Base-by-base conservation (phyloP, 1,140 invertebrate species). In the Atta texana region DNA sequence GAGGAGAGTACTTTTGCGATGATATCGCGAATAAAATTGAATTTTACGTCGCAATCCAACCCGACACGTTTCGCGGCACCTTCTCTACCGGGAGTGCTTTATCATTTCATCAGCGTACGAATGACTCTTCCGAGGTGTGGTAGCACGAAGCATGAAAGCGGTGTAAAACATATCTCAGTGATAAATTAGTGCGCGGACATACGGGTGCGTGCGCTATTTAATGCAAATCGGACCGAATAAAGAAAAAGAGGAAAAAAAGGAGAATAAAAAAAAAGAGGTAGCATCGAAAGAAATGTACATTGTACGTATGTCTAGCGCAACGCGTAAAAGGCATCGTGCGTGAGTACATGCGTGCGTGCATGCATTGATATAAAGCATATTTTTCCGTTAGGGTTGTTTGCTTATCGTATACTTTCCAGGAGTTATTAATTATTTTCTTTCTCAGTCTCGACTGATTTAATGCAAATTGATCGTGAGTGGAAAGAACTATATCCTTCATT, bases 211-310 rank as follows among this genome's bases (percentile, higher is more conserved):
- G 89, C 59, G 61, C 57, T 78, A 86, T 69, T 91, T 85, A 89
- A 91, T 91, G 90, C 90, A 91, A 91, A 90, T 91, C 68, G 39
- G 61, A 85, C 34, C 12, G 66, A 44, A 63, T 18, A 82, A 87
- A 75, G 63, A 49, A 39, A 49, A 7, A 39, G 63, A 34, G 2
- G 10, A 44, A 34, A 16, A 64, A 6, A 44, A 14, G 6, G n/a
- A n/a, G 59, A 44, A 24, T 16, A 34, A 14, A 28, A n/a, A 28
- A 14, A 28, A 14, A 16, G 6, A 39, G 49, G 44, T 4, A 34
- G 5, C 21, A 64, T 3, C 14, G 34, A 76, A 82, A 84, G 75
- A 71, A 51, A 28, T 18, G 68, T 44, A 44, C 39, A 8, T 44
- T 18, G 68, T 44, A 44, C 39, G 39, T 44, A 44, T 44, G 39